Base-by-base conservation (phyloP, 2,888 invertebrate genomes). In the Endomychus coccineus region DNA sequence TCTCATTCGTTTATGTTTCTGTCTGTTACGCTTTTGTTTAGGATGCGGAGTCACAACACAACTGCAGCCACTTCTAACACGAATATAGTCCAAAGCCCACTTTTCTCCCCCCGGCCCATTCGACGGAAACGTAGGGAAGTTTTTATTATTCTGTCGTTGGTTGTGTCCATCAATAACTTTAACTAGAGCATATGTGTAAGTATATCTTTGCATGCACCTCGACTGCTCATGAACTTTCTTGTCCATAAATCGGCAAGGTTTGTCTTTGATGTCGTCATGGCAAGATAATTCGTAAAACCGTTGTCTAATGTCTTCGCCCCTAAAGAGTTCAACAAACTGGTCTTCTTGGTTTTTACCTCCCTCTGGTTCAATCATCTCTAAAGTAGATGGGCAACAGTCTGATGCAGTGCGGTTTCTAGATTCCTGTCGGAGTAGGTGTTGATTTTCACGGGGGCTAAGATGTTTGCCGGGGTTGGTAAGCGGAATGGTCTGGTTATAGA, bases 31-130 rank as follows among this genome's bases (percentile, higher is more conserved):
- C 44, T 54, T 50, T 40, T 54, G 50, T 45, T 54, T 46, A 40
- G 42, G 47, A 53, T 68, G 69, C 22, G 78, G 77, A 55, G 69
- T 71, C 43, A 88, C 74, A 61, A 83, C 80, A 67, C 90, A 90
- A 56, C 83, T 78, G 68, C 90, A 90, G 22, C 89, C 90, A 49
- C 84, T 83, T 39, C 87, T 74, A 43, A 90, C 78, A 53, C 74
- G 71, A 53, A 90, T 84, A 67, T 87, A 86, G 69, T 88, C 88
- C 66, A 89, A 70, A 43, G 80, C 78, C 79, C 83, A 88, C 36
- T 74, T 74, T 6, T 56, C 55, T 16, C 55, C 56, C 21, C 51
- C 55, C 4, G 54, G 49, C 2, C 69, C 73, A 3, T 70, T 69
- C 2, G 71, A 72, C 1, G 76, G 72, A 46, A 77, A 64, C 28